These are phyloP conservation scores for Phaethornis superciliosus DNA, from an alignment of 2,113 vertebrate genomes.

Conservation along the genomic window DNA sequence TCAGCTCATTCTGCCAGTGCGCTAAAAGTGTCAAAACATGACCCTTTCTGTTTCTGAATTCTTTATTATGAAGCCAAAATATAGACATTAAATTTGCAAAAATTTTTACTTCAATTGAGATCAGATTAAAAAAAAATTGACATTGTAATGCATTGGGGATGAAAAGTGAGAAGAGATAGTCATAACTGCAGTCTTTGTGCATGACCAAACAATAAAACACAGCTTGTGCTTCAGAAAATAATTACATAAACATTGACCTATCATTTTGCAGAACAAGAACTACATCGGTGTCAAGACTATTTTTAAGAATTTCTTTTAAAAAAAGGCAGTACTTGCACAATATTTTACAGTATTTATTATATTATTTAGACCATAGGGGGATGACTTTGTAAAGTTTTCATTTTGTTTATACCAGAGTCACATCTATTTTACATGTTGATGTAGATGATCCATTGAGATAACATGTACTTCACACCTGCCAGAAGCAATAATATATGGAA, in stretches of 20 bases:
- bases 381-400: background rate
- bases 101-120: background rate
- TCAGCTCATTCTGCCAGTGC: background rate
- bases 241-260: rapidly evolving
- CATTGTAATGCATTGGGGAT: rapidly evolving
- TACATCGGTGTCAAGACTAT: background rate
- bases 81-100: background rate
- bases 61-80: background rate
- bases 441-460: background rate
- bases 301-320: background rate
- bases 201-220: rapidly evolving
- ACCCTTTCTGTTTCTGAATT: background rate
- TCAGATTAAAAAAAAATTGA: background rate
- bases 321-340: background rate
- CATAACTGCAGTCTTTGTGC: background rate
- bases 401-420: background rate
- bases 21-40: background rate
- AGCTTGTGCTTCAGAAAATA: background rate
- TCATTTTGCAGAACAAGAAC: background rate
- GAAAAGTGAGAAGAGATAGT: background rate
- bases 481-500: background rate
- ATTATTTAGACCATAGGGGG: background rate
- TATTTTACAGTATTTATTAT: background rate
- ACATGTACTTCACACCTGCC: background rate
- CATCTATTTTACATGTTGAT: background rate